phyloP scores from a whole-genome alignment of 2,113 vertebrate genomes.

The Panthera leo region DNA sequence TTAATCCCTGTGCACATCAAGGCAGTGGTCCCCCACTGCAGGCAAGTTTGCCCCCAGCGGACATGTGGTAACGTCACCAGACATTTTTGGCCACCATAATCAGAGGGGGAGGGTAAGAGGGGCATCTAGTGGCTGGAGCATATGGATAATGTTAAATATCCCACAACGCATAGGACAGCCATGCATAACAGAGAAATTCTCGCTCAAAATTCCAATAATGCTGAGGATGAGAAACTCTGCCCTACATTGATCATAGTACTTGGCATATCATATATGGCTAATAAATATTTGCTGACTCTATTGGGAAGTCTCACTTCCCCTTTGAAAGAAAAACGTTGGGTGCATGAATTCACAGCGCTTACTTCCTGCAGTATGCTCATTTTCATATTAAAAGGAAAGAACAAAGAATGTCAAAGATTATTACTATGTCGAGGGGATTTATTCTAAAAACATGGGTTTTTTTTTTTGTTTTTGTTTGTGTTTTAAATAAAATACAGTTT shows the following conservation, averaged over 20 bases:
- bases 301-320: neutral
- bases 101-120: neutral
- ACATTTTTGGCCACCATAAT: neutral
- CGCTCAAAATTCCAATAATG: neutral
- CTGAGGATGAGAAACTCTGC: neutral
- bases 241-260: neutral
- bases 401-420: neutral
- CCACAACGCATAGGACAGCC: accelerated
- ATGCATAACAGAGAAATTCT: neutral
- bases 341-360: neutral
- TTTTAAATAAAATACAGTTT: neutral
- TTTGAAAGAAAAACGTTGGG: neutral
- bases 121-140: no score
- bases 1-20: neutral
- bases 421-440: neutral
- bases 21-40: neutral
- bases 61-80: neutral
- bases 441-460: neutral
- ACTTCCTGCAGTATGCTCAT: neutral
- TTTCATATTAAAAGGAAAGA: neutral
- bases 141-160: neutral
- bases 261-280: neutral
- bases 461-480: neutral
- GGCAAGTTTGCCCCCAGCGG: neutral
- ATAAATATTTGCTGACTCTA: neutral